Percentiles rank a stretch among this genome's conserved stretches.
phyloP scores from a whole-genome alignment of 1,140 invertebrate species.

The Vollenhovia emeryi region DNA sequence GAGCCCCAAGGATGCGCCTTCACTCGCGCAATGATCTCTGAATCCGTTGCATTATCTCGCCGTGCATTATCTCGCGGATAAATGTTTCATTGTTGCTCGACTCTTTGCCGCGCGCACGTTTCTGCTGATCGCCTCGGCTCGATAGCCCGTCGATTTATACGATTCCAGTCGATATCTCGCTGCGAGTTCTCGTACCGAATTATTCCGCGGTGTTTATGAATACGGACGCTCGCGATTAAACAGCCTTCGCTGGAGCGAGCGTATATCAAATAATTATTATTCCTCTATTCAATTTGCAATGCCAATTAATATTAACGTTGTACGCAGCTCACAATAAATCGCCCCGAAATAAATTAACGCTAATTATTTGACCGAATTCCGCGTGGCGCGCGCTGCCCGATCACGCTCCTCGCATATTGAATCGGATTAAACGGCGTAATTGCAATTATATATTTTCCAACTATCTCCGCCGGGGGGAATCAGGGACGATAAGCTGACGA shows the following conservation, averaged over 20 bases:
- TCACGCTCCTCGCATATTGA: slow-evolving; percentile 19
- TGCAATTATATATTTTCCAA: slow-evolving; percentile 27
- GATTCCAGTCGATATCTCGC: slow-evolving; percentile 55
- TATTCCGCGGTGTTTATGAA: slow-evolving; percentile 57
- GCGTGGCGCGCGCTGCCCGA: not conserved
- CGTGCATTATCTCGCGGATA: slow-evolving; percentile 48
- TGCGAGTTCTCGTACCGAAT: slow-evolving; percentile 37
- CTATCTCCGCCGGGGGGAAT: not conserved
- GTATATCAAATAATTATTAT: slow-evolving; percentile 56
- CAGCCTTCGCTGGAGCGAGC: slow-evolving; percentile 6
- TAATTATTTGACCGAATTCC: slow-evolving; percentile 58
- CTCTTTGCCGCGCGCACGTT: slow-evolving; percentile 48
- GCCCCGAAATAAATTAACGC: slow-evolving; percentile 51
- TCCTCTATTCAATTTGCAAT: slow-evolving; percentile 48
- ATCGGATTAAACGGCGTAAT: slow-evolving; percentile 41
- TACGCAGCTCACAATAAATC: slow-evolving; percentile 43
- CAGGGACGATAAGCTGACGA: not conserved
- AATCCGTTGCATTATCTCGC: slow-evolving; percentile 54
- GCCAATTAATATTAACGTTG: slow-evolving; percentile 57
- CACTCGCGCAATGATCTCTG: slow-evolving; percentile 45
- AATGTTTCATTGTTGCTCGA: slow-evolving; percentile 55
- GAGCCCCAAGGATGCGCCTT: slow-evolving; percentile 31
- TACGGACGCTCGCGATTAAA: slow-evolving; percentile 38
- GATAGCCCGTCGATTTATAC: slow-evolving; percentile 49
- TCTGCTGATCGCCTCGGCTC: slow-evolving; percentile 31